Base-by-base conservation (phyloP, 2,888 invertebrate genomes). In the Girardia tigrina region DNA sequence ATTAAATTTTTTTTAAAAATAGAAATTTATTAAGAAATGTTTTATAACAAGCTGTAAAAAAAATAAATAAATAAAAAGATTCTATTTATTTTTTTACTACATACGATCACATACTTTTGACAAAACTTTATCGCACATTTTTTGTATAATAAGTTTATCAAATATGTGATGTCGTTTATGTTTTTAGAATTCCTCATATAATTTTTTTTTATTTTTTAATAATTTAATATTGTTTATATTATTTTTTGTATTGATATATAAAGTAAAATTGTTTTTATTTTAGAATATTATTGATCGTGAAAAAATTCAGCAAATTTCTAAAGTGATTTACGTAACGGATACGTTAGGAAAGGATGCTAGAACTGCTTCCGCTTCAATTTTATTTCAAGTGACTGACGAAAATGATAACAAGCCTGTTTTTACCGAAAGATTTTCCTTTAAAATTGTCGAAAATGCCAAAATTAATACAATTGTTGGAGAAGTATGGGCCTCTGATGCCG, bases 281-380 rank as follows among this genome's bases (percentile, higher is more conserved):
- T n/a, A 56, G 56, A 56, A 56, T 23, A 56, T 56, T 12, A 56
- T 56, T 56, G 56, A 56, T 56, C 56, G 56, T n/a, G 56, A 56
- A 23, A 56, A 56, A 56, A 56, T 56, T 56, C 2, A 4, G 4
- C 20, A 56, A 56, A 56, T 56, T 20, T 56, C 56, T 20, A 56
- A 56, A 56, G n/a, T 56, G 2, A 23, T 56, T n/a, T 56, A 56
- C 23, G 56, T 56, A 23, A 56, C 56, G 20, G 56, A 56, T n/a
- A 56, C 56, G n/a, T 16, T 56, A 16, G 56, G 56, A 12, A 56
- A 56, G 23, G 56, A 56, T n/a, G 56, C 56, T 20, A 56, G 23
- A 56, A 56, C 56, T 6, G 56, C 56, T 20, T 12, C 56, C 4
- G 56, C 23, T 4, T 56, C 56, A 56, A 23, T 56, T n/a, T 20